Base-by-base conservation (phyloP, 2,113 vertebrate genomes). In the Turnix velox region DNA sequence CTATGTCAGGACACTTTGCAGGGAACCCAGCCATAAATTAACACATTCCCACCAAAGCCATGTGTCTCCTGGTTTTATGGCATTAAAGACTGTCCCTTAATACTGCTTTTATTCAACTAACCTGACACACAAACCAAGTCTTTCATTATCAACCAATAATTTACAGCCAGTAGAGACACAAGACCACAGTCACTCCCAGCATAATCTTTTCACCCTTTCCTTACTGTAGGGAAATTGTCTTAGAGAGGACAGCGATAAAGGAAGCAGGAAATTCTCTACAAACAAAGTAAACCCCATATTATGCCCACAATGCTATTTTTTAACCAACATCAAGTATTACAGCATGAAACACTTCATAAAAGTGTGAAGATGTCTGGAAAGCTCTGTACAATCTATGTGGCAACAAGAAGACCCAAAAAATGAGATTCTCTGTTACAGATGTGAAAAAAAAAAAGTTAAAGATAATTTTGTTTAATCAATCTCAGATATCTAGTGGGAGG, bases 181-280 rank as follows among this genome's bases (percentile, higher is more conserved):
- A 71, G 59, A 28, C 25, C 57, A n/a, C 30, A 14, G 35, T 7
- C n/a, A 33, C 45, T 65, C 69, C 30, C 42, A 81, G 67, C 20
- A 4, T 23, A 37, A 30, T 19, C 58, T 84, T 79, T 51, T 35
- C 28, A 30, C 30, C 12, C 25, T 54, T 84, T 35, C 35, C 15
- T 48, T 71, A 57, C 7, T 28, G 71, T 42, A 62, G 27, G 42
- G 39, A 57, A 78, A 27, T 13, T 51, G 6, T 27, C 62, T 43
- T 17, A 13, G 33, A 28, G 58, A 15, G 25, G 8, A 27, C 2
- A 30, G n/a, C n/a, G 10, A 6, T 0, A 0, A 54, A 68, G 31
- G 30, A 74, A 40, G 43, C 54, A 48, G 46, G 46, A 49, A 46
- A 61, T 35, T 62, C 42, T 30, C 18, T 23, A 31, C 28, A n/a